phyloP scores from a whole-genome alignment of 2,797 vertebrate genomes.

The Cottoperca gobio region DNA sequence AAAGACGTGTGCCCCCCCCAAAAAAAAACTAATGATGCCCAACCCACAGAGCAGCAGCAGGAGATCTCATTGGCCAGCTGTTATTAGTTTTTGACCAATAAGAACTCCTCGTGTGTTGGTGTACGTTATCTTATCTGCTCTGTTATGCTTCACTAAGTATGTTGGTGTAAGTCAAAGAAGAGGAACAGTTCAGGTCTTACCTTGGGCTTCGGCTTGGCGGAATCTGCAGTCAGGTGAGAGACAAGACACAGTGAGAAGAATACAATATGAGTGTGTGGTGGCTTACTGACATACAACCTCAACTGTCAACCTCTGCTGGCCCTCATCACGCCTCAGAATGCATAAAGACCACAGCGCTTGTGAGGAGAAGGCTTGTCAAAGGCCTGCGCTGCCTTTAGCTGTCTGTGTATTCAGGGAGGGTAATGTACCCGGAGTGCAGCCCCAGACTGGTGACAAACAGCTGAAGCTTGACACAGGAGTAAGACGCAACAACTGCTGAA shows the following conservation, averaged over 20 bases:
- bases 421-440: conserved; percentile 36
- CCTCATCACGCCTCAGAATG: conserved; percentile 66
- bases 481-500: conserved; percentile 16
- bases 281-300: conserved; percentile 73
- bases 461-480: background rate
- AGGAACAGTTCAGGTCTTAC: conserved; percentile 82
- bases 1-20: background rate
- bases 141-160: conserved; percentile 34
- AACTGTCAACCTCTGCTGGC: conserved; percentile 75
- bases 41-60: conserved; percentile 1
- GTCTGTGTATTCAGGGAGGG: conserved; percentile 46
- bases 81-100: background rate
- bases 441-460: conserved; percentile 36
- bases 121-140: conserved; percentile 14
- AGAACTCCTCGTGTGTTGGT: background rate
- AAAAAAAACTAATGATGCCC: background rate
- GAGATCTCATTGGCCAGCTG: conserved; percentile 15
- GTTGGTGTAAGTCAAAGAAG: conserved; percentile 43
- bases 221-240: conserved; percentile 90
- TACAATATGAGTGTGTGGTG: conserved; percentile 64
- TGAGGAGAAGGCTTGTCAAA: conserved; percentile 64
- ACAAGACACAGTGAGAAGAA: conserved; percentile 69
- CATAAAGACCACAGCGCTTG: conserved; percentile 64
- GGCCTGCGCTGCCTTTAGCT: conserved; percentile 45
- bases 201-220: conserved; percentile 85